Conservation (phyloP, 1,140 invertebrate species). For the Drosophila punjabiensis region DNA sequence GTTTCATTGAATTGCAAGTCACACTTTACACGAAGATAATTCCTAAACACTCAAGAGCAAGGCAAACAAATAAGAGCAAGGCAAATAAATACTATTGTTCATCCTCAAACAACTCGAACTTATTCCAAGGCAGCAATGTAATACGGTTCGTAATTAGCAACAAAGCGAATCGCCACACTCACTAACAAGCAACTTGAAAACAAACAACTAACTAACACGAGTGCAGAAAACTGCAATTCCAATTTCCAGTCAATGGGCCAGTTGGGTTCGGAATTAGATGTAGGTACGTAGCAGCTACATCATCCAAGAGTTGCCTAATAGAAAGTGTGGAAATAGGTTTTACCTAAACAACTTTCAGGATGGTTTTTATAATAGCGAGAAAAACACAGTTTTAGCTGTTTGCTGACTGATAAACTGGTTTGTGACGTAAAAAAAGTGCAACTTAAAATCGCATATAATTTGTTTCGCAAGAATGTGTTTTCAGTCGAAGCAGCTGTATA, state of each 20-base stretch:
- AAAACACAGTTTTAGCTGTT: background rate
- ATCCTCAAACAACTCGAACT: background rate
- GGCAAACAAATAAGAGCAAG: too few species aligned
- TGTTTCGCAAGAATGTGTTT: background rate
- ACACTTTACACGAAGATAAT: background rate
- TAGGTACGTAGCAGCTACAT: background rate
- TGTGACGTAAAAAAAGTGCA: background rate
- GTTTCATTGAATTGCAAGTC: background rate
- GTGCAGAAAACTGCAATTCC: slow-evolving; percentile 23
- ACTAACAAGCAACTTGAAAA: slow-evolving; percentile 5
- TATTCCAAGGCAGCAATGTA: slow-evolving; percentile 3
- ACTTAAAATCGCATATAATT: slow-evolving; percentile 1
- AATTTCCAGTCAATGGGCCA: background rate
- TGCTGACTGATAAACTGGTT: slow-evolving; percentile 20
- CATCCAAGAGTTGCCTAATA: background rate
- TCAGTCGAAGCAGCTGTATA: background rate
- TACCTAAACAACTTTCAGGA: background rate
- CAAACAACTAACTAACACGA: slow-evolving; percentile 8
- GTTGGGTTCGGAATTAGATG: background rate
- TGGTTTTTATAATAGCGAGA: background rate
- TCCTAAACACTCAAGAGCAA: background rate
- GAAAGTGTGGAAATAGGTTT: slow-evolving; percentile 24
- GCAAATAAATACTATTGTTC: background rate
- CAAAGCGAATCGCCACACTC: slow-evolving; percentile 1
- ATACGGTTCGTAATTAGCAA: slow-evolving; percentile 13